These are phyloP conservation scores for Spodoptera frugiperda DNA, from an alignment of 1,140 invertebrate genomes.

Conservation along the genomic window DNA sequence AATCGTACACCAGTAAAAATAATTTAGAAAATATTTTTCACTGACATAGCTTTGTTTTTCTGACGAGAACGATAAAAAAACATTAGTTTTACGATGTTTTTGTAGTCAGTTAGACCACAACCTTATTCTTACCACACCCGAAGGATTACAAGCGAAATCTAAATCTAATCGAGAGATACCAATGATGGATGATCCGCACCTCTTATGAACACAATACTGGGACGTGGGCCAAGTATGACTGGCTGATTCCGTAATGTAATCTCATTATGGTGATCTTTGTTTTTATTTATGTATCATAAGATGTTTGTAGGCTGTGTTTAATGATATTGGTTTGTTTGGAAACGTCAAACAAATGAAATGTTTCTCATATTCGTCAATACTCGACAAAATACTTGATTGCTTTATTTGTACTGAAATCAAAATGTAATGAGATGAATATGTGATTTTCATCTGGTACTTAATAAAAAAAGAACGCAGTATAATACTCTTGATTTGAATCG, in stretches of 20 bases:
- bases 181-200: slow-evolving; percentile 14
- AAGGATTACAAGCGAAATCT: slow-evolving; percentile 33
- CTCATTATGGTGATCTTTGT: slow-evolving; percentile 16
- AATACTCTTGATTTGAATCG: too few species aligned
- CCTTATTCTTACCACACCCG: slow-evolving; percentile 13
- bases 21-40: too few species aligned
- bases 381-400: too few species aligned
- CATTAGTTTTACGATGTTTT: neutral
- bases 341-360: neutral
- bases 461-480: too few species aligned
- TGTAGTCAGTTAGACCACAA: neutral
- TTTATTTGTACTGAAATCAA: too few species aligned
- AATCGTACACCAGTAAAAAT: too few species aligned
- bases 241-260: slow-evolving; percentile 24
- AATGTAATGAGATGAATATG: too few species aligned
- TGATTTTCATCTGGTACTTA: too few species aligned
- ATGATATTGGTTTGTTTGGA: neutral
- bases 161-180: slow-evolving; percentile 17
- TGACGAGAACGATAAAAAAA: neutral
- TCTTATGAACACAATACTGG: neutral
- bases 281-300: slow-evolving; percentile 30
- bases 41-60: too few species aligned
- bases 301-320: neutral
- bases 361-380: too few species aligned
- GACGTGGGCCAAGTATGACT: slow-evolving; percentile 12